Evolutionary conservation across 1,140 invertebrate species (phyloP).

Genomic region (Leptinotarsa defecta): DNA sequence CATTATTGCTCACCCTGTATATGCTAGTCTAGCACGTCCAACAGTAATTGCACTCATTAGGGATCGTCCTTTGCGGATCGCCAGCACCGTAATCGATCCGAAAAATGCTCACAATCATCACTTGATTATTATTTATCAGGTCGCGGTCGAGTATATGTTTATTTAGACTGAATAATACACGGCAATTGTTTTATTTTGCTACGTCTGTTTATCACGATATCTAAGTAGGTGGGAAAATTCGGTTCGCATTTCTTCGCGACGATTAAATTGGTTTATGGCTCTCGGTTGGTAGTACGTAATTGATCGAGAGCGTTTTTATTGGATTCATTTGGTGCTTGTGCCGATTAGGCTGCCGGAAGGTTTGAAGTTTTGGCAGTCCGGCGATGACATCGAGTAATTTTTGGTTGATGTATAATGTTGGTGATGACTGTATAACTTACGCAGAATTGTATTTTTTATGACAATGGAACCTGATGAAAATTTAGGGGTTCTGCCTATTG

Average conservation of each 20-base stretch:
- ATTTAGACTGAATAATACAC: neutral
- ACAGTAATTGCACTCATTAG: neutral
- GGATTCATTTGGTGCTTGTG: no score
- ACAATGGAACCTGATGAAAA: no score
- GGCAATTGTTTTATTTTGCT: conserved; percentile 4
- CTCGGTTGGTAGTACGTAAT: neutral
- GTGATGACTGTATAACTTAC: no score
- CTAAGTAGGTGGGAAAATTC: conserved; percentile 2
- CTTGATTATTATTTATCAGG: neutral
- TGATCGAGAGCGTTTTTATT: neutral
- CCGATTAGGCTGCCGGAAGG: no score
- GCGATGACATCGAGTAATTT: no score
- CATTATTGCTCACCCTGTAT: neutral
- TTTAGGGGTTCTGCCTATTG: no score
- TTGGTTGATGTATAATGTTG: no score
- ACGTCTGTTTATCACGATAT: neutral
- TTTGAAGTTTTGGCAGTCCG: no score
- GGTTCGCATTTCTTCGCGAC: neutral
- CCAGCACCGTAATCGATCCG: neutral
- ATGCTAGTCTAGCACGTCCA: neutral
- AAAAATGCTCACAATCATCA: conserved; percentile 5
- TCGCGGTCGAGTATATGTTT: neutral
- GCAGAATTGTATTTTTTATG: no score
- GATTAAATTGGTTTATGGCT: neutral
- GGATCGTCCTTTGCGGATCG: conserved; percentile 4